These are phyloP conservation scores for Nothoprocta pentlandii DNA, from an alignment of 2,113 vertebrate species.

Conservation along the genomic window DNA sequence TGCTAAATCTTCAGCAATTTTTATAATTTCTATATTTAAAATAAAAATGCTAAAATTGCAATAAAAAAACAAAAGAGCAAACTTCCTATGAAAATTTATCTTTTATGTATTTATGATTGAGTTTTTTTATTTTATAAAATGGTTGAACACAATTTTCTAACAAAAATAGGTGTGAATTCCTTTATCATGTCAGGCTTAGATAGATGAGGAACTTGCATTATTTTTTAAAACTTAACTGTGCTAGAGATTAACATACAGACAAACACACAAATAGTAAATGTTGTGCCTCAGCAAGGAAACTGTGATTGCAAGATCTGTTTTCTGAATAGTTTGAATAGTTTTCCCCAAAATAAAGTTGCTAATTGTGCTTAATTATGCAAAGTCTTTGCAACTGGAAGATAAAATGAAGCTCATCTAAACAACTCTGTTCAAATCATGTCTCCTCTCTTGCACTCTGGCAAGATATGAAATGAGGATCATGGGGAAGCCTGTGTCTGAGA, in stretches of 20 bases:
- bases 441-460: neutral
- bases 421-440: neutral
- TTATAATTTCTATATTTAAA: neutral
- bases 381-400: neutral
- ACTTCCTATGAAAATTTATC: neutral
- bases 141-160: slow-evolving; percentile 14
- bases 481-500: neutral
- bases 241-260: neutral
- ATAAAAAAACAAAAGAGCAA: neutral
- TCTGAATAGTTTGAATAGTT: neutral
- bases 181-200: neutral
- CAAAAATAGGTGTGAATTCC: neutral
- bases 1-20: neutral
- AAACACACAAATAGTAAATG: neutral
- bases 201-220: neutral
- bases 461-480: neutral
- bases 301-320: neutral
- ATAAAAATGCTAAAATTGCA: neutral
- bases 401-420: neutral
- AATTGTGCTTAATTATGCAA: neutral
- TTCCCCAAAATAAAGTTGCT: neutral
- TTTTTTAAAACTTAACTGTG: neutral
- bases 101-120: neutral
- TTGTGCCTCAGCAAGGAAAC: neutral
- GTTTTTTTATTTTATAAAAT: slow-evolving; percentile 15